Percentiles rank a stretch among this genome's conserved stretches.
phyloP scores from a whole-genome alignment of 2,888 invertebrate genomes.

The Aleiodes alternator region DNA sequence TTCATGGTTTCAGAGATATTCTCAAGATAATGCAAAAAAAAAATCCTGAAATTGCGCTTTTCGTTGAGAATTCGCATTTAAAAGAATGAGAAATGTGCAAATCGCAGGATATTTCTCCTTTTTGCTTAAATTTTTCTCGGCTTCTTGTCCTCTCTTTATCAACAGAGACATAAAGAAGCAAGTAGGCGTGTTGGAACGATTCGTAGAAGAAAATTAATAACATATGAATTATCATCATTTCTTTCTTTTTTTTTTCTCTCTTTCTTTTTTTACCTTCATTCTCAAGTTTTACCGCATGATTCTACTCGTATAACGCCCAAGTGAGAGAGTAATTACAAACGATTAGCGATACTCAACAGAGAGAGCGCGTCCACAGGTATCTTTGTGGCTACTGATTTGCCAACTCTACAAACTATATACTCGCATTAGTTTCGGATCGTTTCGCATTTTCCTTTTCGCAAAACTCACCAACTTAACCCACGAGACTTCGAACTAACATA shows the following conservation, averaged over 20 bases:
- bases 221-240: background rate
- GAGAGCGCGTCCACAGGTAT: slow-evolving; percentile 33
- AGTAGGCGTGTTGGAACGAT: slow-evolving; percentile 1
- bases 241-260: background rate
- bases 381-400: slow-evolving; percentile 26
- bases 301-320: slow-evolving; percentile 23
- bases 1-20: too few species aligned
- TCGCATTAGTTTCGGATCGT: slow-evolving; percentile 38
- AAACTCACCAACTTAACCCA: slow-evolving; percentile 1
- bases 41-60: too few species aligned
- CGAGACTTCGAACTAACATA: slow-evolving; percentile 8
- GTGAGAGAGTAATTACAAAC: slow-evolving; percentile 39
- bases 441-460: slow-evolving; percentile 23
- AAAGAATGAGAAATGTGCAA: too few species aligned
- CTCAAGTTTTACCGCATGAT: slow-evolving; percentile 11
- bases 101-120: too few species aligned
- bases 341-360: slow-evolving; percentile 45
- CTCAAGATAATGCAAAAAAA: too few species aligned
- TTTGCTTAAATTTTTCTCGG: too few species aligned
- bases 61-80: too few species aligned
- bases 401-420: slow-evolving; percentile 23
- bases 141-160: background rate
- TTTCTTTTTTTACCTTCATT: background rate
- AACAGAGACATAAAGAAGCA: slow-evolving; percentile 7
- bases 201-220: slow-evolving; percentile 36